These are phyloP conservation scores for Tenebrosternarchus preto DNA, from an alignment of 2,113 vertebrate genomes.

Conservation along the genomic window DNA sequence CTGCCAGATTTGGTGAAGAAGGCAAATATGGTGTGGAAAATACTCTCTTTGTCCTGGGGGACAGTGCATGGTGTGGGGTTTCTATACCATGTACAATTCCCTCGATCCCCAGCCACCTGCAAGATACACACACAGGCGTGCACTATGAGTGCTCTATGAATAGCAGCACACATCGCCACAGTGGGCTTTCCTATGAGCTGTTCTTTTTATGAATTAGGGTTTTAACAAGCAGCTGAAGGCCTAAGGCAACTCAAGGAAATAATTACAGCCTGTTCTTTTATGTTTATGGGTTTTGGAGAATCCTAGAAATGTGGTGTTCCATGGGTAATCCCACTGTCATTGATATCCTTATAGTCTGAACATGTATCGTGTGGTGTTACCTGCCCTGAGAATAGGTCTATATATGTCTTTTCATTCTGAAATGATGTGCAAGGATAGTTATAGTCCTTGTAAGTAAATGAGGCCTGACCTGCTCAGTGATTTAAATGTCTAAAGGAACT, in stretches of 20 bases:
- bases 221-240: neutral
- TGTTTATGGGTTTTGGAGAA: no score
- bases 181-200: neutral
- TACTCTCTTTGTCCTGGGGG: conserved; percentile 89
- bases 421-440: neutral
- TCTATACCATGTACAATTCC: conserved; percentile 86
- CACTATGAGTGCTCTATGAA: neutral
- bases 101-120: conserved; percentile 87
- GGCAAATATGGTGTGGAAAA: conserved; percentile 95
- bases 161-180: neutral
- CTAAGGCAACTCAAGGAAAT: neutral
- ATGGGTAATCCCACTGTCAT: neutral
- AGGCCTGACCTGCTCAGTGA: conserved; percentile 48
- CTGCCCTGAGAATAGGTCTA: neutral
- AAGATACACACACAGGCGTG: conserved; percentile 38
- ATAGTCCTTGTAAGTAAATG: conserved; percentile 1
- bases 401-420: neutral
- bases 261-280: no score
- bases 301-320: neutral
- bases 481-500: conserved; percentile 63
- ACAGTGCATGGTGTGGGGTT: conserved; percentile 87
- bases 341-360: neutral
- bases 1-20: conserved; percentile 97
- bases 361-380: neutral
- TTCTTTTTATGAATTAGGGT: neutral